These are phyloP conservation scores for Leptinotarsa texana DNA, from an alignment of 1,140 invertebrate species.

Conservation along the genomic window DNA sequence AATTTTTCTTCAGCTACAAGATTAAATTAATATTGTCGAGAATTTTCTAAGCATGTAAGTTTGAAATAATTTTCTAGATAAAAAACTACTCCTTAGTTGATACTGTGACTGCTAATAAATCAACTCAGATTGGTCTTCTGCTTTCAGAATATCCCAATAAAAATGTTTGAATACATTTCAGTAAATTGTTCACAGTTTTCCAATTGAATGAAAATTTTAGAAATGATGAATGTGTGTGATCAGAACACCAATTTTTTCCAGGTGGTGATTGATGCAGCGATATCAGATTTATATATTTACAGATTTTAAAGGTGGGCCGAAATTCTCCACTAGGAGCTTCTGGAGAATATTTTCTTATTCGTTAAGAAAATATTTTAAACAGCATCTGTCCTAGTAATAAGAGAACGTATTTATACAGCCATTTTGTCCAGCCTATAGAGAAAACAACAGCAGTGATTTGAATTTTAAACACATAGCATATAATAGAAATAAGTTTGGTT, in stretches of 20 bases:
- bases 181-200: no score
- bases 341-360: constrained; percentile 38
- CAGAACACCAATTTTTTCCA: constrained; percentile 31
- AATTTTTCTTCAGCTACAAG: no score
- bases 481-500: constrained; percentile 2
- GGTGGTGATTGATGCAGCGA: constrained; percentile 37
- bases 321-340: constrained; percentile 33
- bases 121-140: no score
- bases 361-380: constrained; percentile 28
- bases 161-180: no score
- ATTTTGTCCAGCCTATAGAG: background rate
- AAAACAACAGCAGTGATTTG: background rate
- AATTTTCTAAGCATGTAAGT: no score
- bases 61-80: no score
- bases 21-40: no score
- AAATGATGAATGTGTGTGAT: constrained; percentile 9
- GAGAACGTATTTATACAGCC: constrained; percentile 1
- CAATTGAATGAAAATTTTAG: no score
- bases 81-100: no score
- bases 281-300: constrained; percentile 45
- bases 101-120: no score
- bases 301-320: constrained; percentile 40
- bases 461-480: background rate
- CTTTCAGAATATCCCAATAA: no score
- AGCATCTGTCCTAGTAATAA: constrained; percentile 32